Percentiles rank a stretch among this genome's conserved stretches.
phyloP scores from a whole-genome alignment of 2,888 invertebrate genomes.

The Aproaerema taeniolella region DNA sequence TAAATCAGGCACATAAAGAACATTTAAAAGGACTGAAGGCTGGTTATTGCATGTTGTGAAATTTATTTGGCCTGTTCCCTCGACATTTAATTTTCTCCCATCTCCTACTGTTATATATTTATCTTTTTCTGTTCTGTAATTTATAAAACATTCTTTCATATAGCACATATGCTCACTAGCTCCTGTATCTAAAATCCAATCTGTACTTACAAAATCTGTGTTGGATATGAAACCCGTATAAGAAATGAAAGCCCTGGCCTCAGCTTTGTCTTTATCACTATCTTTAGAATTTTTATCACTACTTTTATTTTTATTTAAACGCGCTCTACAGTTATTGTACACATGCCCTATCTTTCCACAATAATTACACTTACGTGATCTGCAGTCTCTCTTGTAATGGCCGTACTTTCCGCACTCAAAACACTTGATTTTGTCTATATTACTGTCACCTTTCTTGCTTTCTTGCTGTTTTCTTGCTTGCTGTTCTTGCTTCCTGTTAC shows the following conservation, averaged over 20 bases:
- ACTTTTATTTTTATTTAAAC: conserved; percentile 19
- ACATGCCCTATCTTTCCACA: too few relatives aligned
- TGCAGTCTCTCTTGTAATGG: conserved; percentile 17
- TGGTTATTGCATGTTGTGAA: conserved; percentile 15
- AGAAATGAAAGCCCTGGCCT: too few relatives aligned
- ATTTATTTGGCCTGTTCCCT: conserved; percentile 22
- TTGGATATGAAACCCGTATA: conserved; percentile 18
- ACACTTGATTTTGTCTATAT: conserved; percentile 8
- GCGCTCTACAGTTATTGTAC: conserved; percentile 15
- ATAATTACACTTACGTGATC: conserved; percentile 15
- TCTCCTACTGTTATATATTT: conserved; percentile 23
- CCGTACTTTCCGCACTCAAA: conserved; percentile 18
- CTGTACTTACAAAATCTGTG: too few relatives aligned
- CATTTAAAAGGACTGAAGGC: conserved; percentile 14
- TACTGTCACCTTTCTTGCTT: background rate
- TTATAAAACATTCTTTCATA: conserved; percentile 17
- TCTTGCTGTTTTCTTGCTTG: too few relatives aligned
- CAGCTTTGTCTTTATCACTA: too few relatives aligned
- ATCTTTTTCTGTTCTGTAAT: conserved; percentile 4
- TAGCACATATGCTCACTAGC: conserved; percentile 25
- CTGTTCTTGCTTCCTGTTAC: too few relatives aligned
- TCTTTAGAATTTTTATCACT: too few relatives aligned
- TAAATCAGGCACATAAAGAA: conserved; percentile 15
- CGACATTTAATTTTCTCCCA: conserved; percentile 17
- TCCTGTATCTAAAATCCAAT: conserved; percentile 24